These are phyloP conservation scores for Brachyrhaphis roseni DNA, from an alignment of 2,797 vertebrate species.

Conservation along the genomic window DNA sequence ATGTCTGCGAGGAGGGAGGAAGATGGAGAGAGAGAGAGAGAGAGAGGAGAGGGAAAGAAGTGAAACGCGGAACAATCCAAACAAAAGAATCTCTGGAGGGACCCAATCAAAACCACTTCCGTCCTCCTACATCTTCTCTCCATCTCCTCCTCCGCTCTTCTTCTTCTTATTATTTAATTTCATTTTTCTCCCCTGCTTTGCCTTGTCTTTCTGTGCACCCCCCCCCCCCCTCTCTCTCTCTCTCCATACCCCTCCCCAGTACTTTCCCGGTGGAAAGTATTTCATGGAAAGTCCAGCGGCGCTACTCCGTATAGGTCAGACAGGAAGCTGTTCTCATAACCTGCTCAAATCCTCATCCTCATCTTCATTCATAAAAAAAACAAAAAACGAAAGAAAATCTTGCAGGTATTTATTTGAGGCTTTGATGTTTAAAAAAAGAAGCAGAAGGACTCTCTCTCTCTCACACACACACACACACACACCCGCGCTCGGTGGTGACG, in stretches of 20 bases:
- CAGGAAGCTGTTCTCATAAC: slow-evolving; percentile 79
- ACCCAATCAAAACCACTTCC: slow-evolving; percentile 78
- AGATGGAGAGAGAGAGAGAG: slow-evolving; percentile 40
- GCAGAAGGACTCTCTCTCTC: slow-evolving; percentile 19
- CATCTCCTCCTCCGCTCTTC: slow-evolving; percentile 71
- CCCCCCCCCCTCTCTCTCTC: slow-evolving; percentile 50
- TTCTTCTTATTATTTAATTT: slow-evolving; percentile 64
- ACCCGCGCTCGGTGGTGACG: slow-evolving; percentile 45
- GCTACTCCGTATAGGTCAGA: slow-evolving; percentile 76
- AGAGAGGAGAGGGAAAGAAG: slow-evolving; percentile 40
- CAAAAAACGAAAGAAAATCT: neutral
- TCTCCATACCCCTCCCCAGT: slow-evolving; percentile 37
- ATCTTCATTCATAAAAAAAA: slow-evolving; percentile 11
- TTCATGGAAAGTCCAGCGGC: slow-evolving; percentile 78
- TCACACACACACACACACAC: slow-evolving; percentile 34
- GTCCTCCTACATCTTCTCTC: slow-evolving; percentile 76
- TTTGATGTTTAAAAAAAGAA: slow-evolving; percentile 26
- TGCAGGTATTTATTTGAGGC: slow-evolving; percentile 33
- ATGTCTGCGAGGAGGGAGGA: slow-evolving; percentile 71
- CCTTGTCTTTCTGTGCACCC: slow-evolving; percentile 78
- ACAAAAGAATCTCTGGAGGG: slow-evolving; percentile 77
- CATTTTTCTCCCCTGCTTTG: slow-evolving; percentile 53
- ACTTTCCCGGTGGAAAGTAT: slow-evolving; percentile 71
- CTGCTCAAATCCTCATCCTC: slow-evolving; percentile 70
- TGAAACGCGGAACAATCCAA: slow-evolving; percentile 76